A percentile compares a stretch with the other conserved stretches of the same genome.
Conservation (phyloP, 2,113 vertebrate species). For the Pluvianellus socialis region DNA sequence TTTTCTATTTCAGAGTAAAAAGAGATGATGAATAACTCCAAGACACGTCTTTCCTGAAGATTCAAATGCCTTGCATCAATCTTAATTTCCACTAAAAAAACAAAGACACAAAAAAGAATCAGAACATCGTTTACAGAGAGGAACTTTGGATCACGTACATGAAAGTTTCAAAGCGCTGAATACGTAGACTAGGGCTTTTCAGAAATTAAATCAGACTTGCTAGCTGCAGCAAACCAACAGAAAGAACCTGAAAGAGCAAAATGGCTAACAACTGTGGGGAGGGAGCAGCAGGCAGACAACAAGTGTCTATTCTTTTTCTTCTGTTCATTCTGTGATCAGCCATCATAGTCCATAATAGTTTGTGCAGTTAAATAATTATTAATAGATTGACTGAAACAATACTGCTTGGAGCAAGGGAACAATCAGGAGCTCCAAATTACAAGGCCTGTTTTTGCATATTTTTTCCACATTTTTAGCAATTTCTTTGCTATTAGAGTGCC, state of each 20-base stretch:
- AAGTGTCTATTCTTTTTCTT: not conserved
- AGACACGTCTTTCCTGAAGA: not conserved
- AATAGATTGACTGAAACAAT: not conserved
- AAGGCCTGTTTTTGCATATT: not conserved
- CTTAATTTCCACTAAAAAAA: not conserved
- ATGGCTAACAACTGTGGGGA: fast-evolving
- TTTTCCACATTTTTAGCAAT: not conserved
- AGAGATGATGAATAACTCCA: not conserved
- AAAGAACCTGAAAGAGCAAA: not conserved
- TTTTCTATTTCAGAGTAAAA: not conserved
- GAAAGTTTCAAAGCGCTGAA: not conserved
- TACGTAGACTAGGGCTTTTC: not conserved
- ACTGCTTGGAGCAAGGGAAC: not conserved
- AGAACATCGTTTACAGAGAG: not conserved
- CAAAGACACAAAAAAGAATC: not conserved
- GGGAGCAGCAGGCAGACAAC: not conserved
- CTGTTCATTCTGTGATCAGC: not conserved
- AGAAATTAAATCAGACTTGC: not conserved
- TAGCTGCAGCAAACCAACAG: not conserved
- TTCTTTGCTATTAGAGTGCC: not conserved
- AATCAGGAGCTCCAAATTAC: not conserved
- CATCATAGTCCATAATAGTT: not conserved
- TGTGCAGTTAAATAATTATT: not conserved
- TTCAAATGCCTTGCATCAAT: not conserved
- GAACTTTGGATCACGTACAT: not conserved